A percentile compares a stretch with the other conserved stretches of the same genome.
phyloP scores from a whole-genome alignment of 2,888 invertebrate species.

The Tolmerus cingulatus region DNA sequence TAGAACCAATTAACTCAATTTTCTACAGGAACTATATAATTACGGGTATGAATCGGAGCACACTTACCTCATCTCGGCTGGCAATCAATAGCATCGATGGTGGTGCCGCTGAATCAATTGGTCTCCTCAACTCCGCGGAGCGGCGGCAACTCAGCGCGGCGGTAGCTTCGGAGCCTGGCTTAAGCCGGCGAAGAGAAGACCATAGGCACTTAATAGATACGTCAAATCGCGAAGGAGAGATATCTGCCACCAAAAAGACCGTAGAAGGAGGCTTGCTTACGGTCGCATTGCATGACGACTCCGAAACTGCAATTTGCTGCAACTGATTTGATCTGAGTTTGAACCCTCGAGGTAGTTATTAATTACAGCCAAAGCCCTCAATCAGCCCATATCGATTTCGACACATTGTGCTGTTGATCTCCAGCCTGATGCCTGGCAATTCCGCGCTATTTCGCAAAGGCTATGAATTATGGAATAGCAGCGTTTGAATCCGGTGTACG shows the following conservation, averaged over 20 bases:
- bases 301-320: conserved; percentile 37
- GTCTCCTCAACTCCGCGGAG: neutral
- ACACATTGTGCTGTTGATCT: conserved; percentile 44
- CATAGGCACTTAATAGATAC: conserved; percentile 30
- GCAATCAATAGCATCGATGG: conserved; percentile 17
- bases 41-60: conserved; percentile 32
- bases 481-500: neutral
- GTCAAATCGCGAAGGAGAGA: conserved; percentile 40
- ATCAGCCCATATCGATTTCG: conserved; percentile 41
- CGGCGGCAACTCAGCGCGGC: neutral
- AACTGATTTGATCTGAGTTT: conserved; percentile 39
- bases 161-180: neutral
- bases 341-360: conserved; percentile 21
- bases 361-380: conserved; percentile 34
- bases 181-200: neutral
- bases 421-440: conserved; percentile 23
- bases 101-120: conserved; percentile 22
- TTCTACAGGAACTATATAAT: conserved; percentile 40
- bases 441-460: conserved; percentile 34
- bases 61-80: conserved; percentile 36
- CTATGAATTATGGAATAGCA: conserved; percentile 43
- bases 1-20: conserved; percentile 43
- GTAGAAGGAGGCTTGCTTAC: neutral
- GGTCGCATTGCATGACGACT: conserved; percentile 19
- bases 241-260: conserved; percentile 36